Evolutionary conservation across 2,113 vertebrate species (phyloP).

Genomic region (Plecturocebus donacophilus): DNA sequence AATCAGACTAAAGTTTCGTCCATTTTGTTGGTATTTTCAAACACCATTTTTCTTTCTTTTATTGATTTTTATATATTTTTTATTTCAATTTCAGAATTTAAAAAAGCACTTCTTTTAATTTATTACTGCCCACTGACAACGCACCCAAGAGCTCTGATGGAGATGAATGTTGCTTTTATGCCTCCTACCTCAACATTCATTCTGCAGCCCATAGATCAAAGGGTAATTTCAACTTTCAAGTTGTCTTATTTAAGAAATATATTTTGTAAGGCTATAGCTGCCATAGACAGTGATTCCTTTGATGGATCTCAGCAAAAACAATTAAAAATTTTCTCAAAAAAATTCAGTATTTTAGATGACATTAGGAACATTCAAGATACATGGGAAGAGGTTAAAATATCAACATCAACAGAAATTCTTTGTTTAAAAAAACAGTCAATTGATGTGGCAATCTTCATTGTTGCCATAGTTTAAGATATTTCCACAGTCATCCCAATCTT

Average conservation of each 20-base stretch:
- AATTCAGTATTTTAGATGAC: background rate
- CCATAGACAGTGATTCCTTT: background rate
- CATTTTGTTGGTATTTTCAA: too few species aligned
- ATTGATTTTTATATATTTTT: too few species aligned
- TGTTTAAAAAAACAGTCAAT: background rate
- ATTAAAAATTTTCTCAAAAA: background rate
- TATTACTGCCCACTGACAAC: background rate
- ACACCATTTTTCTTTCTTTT: too few species aligned
- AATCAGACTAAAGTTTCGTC: background rate
- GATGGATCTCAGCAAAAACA: background rate
- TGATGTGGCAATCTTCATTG: background rate
- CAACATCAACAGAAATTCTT: background rate
- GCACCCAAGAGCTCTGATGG: background rate
- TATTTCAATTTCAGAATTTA: too few species aligned
- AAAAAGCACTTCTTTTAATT: too few species aligned
- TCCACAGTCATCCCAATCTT: background rate
- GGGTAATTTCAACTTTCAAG: background rate
- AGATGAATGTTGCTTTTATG: background rate
- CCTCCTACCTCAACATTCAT: background rate
- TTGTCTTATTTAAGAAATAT: background rate
- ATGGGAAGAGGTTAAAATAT: background rate
- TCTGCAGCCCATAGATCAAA: background rate
- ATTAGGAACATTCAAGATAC: background rate
- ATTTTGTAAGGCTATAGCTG: background rate
- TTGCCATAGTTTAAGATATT: background rate